Evolutionary conservation across 2,113 vertebrate species (phyloP), one percentile per base, ranked within the genome.

Genomic region (Alexandromys fortis): DNA sequence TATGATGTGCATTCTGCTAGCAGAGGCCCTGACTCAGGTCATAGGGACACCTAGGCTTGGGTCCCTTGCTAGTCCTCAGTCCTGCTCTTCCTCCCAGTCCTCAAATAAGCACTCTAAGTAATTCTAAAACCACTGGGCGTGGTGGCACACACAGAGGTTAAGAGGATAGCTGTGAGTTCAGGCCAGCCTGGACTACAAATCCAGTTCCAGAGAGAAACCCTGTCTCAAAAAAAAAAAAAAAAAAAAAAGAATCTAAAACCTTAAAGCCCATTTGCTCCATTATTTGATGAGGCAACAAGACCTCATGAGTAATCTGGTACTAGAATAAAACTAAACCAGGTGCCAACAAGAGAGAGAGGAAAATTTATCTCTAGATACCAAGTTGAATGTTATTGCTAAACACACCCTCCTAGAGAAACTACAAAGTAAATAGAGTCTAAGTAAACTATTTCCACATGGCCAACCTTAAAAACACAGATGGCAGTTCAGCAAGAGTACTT

Each of bases 1-100:
- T 0, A 7, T 1, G 7, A 65, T 0, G 0, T 35, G 26, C 5
- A 0, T 11, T 12, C n/a, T 16, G 2, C 47, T 45, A 4, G 70
- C 38, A 3, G 1, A 70, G 21, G 24, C 21, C 35, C 10, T 16
- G 21, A 2, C 30, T 7, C 70, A 2, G 12, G 28, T 0, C 0
- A 79, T 24, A 13, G 72, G 5, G 12, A 0, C 86, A 22, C 22
- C 35, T 35, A 7, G n/a, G 6, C 52, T 35, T 2, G 4, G 52
- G 35, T 2, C 61, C 67, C 55, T 70, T 12, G 19, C 3, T 5
- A 21, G 38, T 14, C 86, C 77, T 73, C 90, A 68, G 52, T 28
- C 35, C 75, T n/a, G 5, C 49, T 35, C 61, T 30, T 1, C 1
- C 30, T 78, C 83, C 86, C 33, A 45, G 21, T 93, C 81, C 73